Conservation (phyloP, 2,888 invertebrate genomes). For the Dilophus febrilis region DNA sequence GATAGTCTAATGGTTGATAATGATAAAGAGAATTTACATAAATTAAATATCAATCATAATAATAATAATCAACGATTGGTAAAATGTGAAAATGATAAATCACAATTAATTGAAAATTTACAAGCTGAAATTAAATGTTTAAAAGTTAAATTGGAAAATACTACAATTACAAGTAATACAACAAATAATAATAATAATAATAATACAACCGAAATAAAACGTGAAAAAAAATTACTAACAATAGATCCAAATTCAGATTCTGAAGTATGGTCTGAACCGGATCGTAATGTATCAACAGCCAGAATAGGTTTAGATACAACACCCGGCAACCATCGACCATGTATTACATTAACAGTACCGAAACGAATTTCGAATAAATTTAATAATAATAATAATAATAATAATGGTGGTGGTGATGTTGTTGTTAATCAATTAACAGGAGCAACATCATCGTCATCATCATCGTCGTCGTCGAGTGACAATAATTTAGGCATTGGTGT, state of each 20-base stretch:
- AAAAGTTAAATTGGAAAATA: slow-evolving; percentile 19
- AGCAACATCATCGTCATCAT: slow-evolving; percentile 10
- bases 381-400: slow-evolving; percentile 19
- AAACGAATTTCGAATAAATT: not conserved
- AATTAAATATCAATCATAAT: slow-evolving; percentile 4
- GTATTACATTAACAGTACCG: not conserved
- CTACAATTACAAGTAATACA: slow-evolving; percentile 12
- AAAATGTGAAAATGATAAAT: not conserved
- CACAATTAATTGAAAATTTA: slow-evolving; percentile 16
- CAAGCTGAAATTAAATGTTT: slow-evolving; percentile 21
- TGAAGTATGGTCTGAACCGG: slow-evolving; percentile 78
- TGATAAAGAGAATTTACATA: slow-evolving; percentile 15
- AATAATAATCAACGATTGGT: not conserved
- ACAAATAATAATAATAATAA: slow-evolving; percentile 14
- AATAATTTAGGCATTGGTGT: slow-evolving; percentile 9
- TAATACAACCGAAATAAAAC: not conserved
- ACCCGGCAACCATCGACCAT: slow-evolving; percentile 8
- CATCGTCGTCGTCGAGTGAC: slow-evolving; percentile 25
- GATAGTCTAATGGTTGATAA: slow-evolving; percentile 8
- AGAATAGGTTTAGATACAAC: slow-evolving; percentile 51
- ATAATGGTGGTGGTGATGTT: slow-evolving; percentile 28
- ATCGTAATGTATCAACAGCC: slow-evolving; percentile 61
- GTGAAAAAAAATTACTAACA: not conserved
- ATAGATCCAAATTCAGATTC: slow-evolving; percentile 41
- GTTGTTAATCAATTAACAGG: too few relatives aligned